These are phyloP conservation scores for Scaptodrosophila lebanonensis DNA, from an alignment of 1,140 invertebrate genomes.

Conservation along the genomic window DNA sequence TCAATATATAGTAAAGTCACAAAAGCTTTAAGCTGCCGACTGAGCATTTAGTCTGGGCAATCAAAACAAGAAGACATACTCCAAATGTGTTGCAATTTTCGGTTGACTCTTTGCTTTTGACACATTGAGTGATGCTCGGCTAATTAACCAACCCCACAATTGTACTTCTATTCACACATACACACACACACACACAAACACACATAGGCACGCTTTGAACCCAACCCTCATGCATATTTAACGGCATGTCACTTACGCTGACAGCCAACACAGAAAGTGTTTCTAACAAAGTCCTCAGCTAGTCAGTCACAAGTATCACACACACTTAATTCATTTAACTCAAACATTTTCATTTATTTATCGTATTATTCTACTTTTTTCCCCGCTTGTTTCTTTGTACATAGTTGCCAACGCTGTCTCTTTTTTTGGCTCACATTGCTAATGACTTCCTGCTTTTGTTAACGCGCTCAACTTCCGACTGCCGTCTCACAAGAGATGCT, in stretches of 20 bases:
- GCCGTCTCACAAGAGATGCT: slow-evolving; percentile 1
- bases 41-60: not conserved
- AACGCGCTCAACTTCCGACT: slow-evolving; percentile 58
- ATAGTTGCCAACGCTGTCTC: slow-evolving; percentile 1
- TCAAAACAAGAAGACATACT: too few relatives aligned
- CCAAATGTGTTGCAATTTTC: slow-evolving; percentile 8
- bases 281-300: slow-evolving; percentile 53
- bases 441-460: slow-evolving; percentile 70
- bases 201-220: slow-evolving; percentile 20
- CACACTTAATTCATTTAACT: slow-evolving; percentile 72
- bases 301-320: slow-evolving; percentile 39
- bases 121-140: slow-evolving; percentile 64
- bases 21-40: too few relatives aligned
- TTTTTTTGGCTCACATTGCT: slow-evolving; percentile 39
- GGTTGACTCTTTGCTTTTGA: slow-evolving; percentile 50
- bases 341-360: slow-evolving; percentile 75
- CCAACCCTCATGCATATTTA: slow-evolving; percentile 36
- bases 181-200: not conserved
- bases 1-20: too few relatives aligned
- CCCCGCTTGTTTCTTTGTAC: slow-evolving; percentile 22
- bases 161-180: slow-evolving; percentile 16
- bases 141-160: slow-evolving; percentile 59
- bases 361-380: slow-evolving; percentile 57
- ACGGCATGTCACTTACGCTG: slow-evolving; percentile 56
- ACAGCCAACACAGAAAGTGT: slow-evolving; percentile 70